Percentiles rank a stretch among this genome's conserved stretches.
These are phyloP conservation scores for Malurus alboscapulatus DNA, from an alignment of 2,113 vertebrate species.

Conservation along the genomic window DNA sequence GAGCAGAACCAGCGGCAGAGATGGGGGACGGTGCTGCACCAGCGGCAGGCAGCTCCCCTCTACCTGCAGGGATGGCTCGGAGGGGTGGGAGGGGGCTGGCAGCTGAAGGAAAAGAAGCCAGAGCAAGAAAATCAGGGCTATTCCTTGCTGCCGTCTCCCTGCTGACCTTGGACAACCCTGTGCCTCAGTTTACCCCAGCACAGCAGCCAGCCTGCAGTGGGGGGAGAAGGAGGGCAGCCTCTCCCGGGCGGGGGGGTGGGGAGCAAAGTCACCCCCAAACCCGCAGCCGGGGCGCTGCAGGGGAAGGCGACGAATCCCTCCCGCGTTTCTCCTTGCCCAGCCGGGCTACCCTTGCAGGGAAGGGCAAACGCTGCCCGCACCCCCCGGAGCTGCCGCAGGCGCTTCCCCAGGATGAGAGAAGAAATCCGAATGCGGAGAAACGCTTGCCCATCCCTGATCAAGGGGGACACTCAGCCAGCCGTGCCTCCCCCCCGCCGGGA, in stretches of 20 bases:
- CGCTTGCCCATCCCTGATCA: not conserved
- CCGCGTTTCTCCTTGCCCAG: not conserved
- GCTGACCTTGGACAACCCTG: slow-evolving; percentile 60
- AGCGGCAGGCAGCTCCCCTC: not conserved
- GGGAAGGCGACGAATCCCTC: not conserved
- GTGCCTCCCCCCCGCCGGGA: not conserved
- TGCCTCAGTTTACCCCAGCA: slow-evolving; percentile 37
- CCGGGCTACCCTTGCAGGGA: slow-evolving; percentile 12
- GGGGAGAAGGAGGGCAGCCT: not conserved
- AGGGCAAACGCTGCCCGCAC: not conserved
- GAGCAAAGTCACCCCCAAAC: slow-evolving; percentile 34
- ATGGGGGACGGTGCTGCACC: not conserved
- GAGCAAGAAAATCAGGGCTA: slow-evolving; percentile 23
- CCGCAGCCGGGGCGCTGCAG: not conserved
- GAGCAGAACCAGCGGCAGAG: not conserved
- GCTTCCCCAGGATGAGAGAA: not conserved
- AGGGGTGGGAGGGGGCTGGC: not conserved
- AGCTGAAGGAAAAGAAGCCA: not conserved
- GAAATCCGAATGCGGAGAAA: not conserved
- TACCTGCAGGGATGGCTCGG: not conserved
- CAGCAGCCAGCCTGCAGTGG: not conserved
- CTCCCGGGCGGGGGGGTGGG: not conserved
- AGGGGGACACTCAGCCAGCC: not conserved
- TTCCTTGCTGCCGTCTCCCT: not conserved
- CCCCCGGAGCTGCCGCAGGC: not conserved